Conservation (phyloP, 2,113 vertebrate species). For the Centropristis striata region DNA sequence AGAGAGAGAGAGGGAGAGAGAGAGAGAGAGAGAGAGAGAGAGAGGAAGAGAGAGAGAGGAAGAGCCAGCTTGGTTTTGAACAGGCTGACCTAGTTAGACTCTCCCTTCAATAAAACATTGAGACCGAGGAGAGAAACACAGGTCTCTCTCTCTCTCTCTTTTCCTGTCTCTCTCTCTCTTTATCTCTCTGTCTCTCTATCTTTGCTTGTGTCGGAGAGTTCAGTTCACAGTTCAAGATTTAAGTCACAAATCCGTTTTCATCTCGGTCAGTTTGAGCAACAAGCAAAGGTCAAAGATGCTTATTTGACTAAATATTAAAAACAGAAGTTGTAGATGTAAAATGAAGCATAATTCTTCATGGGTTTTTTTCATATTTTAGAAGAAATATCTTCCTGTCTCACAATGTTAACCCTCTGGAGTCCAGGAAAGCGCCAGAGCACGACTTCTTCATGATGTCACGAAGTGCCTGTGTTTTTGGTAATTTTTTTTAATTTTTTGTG, state of each 20-base stretch:
- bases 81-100: constrained; percentile 70
- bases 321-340: background rate
- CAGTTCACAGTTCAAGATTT: constrained; percentile 6
- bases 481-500: no score
- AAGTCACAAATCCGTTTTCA: background rate
- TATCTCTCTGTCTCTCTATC: background rate
- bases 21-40: constrained; percentile 45
- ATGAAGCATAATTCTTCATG: background rate
- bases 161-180: background rate
- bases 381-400: background rate
- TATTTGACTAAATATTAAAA: background rate
- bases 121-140: constrained; percentile 42
- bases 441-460: no score
- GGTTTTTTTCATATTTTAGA: no score
- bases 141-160: constrained; percentile 19
- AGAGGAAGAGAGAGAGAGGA: constrained; percentile 3
- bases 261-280: background rate
- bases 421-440: no score
- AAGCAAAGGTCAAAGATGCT: background rate
- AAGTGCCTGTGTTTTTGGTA: no score
- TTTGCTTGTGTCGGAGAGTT: constrained; percentile 8
- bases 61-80: constrained; percentile 48
- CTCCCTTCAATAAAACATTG: constrained; percentile 70
- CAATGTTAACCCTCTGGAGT: no score
- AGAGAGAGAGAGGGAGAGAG: constrained; percentile 8